Evolutionary conservation across 2,797 vertebrate genomes (phyloP).

Genomic region (Pelochelys cantorii): DNA sequence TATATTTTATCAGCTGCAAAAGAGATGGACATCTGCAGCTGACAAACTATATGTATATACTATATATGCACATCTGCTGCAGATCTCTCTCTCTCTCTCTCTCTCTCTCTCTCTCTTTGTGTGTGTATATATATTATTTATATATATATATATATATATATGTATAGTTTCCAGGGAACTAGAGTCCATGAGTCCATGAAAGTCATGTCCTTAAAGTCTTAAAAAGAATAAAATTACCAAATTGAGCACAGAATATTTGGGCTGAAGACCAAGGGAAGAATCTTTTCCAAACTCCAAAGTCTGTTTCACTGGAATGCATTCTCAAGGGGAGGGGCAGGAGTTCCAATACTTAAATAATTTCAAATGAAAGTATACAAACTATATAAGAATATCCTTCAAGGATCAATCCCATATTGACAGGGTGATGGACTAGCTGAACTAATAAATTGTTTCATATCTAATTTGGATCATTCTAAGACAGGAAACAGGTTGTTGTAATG

Average conservation of each 20-base stretch:
- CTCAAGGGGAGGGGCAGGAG: not conserved
- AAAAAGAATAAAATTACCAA: not conserved
- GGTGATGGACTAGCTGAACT: not conserved
- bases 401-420: conserved; percentile 31
- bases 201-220: not conserved
- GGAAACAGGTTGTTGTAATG: not conserved
- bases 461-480: conserved; percentile 3
- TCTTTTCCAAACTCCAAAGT: conserved; percentile 11
- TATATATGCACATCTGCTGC: not conserved
- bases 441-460: conserved; percentile 2
- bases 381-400: not conserved
- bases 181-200: too few relatives aligned
- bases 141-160: not conserved
- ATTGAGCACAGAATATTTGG: not conserved
- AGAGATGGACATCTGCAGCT: too few relatives aligned
- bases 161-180: not conserved
- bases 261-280: not conserved
- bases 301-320: conserved; percentile 29
- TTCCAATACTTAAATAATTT: conserved; percentile 21
- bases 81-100: not conserved
- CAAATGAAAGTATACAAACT: not conserved
- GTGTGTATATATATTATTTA: not conserved
- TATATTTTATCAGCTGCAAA: too few relatives aligned
- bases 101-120: too few relatives aligned
- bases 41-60: too few relatives aligned